Percentiles rank a stretch among this genome's conserved stretches.
phyloP scores from a whole-genome alignment of 1,140 invertebrate species.

The Polypedilum vanderplanki region DNA sequence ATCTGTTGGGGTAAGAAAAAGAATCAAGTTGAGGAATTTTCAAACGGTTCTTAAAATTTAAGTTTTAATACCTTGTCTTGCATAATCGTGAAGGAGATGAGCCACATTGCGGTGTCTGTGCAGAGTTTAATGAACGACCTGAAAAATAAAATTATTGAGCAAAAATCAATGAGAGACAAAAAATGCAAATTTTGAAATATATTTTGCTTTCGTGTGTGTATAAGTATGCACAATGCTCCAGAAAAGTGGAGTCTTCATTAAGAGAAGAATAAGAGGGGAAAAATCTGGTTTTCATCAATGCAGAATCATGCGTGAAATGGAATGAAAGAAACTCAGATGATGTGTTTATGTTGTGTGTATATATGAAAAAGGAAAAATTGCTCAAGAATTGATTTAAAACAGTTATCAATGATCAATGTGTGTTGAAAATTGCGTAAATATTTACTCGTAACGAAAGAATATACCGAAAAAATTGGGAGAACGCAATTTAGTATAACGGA shows the following conservation, averaged over 20 bases:
- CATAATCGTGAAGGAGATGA: constrained; percentile 70
- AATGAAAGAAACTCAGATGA: not conserved
- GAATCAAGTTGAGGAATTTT: not conserved
- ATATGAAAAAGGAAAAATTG: not conserved
- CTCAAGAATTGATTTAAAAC: not conserved
- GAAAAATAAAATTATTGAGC: not conserved
- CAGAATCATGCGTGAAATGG: constrained; percentile 4
- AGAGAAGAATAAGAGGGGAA: not conserved
- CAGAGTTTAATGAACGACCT: constrained; percentile 31
- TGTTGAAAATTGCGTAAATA: not conserved
- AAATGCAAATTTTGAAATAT: constrained; percentile 2
- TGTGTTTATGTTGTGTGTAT: not conserved
- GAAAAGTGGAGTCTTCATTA: not conserved
- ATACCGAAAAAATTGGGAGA: no score
- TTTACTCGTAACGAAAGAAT: no score
- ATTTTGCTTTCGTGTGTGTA: no score
- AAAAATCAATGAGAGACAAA: not conserved
- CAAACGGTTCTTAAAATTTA: not conserved
- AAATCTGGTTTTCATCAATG: constrained; percentile 15
- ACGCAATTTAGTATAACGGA: not conserved
- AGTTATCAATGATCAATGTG: not conserved
- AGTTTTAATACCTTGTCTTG: constrained; percentile 60
- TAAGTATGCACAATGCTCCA: not conserved
- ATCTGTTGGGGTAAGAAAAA: not conserved
- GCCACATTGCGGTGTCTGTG: constrained; percentile 41